phyloP scores from a whole-genome alignment of 1,140 invertebrate genomes.

The Lordiphosa clarofinis region DNA sequence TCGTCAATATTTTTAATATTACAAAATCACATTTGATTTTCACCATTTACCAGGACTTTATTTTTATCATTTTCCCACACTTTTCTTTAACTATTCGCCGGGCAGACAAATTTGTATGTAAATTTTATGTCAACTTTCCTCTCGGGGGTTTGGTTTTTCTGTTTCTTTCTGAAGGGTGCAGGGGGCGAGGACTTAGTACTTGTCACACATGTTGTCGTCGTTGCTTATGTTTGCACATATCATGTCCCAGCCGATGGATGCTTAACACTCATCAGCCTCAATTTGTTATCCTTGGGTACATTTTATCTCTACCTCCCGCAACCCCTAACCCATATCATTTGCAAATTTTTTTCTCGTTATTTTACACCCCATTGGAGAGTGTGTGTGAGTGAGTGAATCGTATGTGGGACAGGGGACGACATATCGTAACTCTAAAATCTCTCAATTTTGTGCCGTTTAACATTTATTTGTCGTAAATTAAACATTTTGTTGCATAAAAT shows the following conservation, averaged over 20 bases:
- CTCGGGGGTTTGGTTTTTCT: slow-evolving; percentile 12
- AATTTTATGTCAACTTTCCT: slow-evolving; percentile 45
- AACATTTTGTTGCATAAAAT: slow-evolving; percentile 57
- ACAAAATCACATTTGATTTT: no score
- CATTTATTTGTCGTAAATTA: slow-evolving; percentile 77
- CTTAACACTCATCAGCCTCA: slow-evolving; percentile 72
- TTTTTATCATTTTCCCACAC: slow-evolving; percentile 35
- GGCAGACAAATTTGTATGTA: slow-evolving; percentile 74
- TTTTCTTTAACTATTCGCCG: slow-evolving; percentile 28
- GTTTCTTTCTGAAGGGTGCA: neutral
- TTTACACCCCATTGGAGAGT: slow-evolving; percentile 66
- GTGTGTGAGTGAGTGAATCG: slow-evolving; percentile 1
- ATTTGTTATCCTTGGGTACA: slow-evolving; percentile 58
- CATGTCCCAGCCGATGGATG: slow-evolving; percentile 23
- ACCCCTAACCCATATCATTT: slow-evolving; percentile 59
- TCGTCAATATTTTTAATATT: no score
- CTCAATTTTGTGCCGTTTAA: slow-evolving; percentile 68
- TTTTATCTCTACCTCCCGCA: neutral
- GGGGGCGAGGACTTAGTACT: slow-evolving; percentile 46
- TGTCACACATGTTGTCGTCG: slow-evolving; percentile 62
- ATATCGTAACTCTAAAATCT: slow-evolving; percentile 73
- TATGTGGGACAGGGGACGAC: slow-evolving; percentile 4
- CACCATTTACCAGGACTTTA: neutral
- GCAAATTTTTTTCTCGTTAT: slow-evolving; percentile 67
- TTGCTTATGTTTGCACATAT: slow-evolving; percentile 39